Evolutionary conservation across 1,140 invertebrate species (phyloP).

Genomic region (Ceratosolen fusciceps): DNA sequence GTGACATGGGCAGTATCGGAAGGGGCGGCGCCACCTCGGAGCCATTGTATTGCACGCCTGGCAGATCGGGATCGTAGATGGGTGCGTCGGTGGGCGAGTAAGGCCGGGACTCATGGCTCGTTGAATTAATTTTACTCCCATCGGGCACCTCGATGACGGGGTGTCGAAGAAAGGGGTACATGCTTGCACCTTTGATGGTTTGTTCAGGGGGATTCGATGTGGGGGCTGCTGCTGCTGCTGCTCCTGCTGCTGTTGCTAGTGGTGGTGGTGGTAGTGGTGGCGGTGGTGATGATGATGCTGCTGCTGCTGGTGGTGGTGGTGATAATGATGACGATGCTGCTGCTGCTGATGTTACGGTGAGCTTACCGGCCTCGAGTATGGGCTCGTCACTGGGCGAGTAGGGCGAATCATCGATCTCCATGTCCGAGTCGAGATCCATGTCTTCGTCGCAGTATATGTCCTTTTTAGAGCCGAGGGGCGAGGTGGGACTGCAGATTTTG

Average conservation of each 20-base stretch:
- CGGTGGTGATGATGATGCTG: neutral
- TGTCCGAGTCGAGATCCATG: constrained; percentile 68
- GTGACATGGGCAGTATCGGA: constrained; percentile 6
- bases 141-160: neutral
- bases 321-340: no score
- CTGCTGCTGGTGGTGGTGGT: no score
- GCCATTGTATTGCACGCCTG: neutral
- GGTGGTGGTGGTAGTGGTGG: neutral
- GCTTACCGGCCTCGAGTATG: constrained; percentile 45
- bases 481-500: constrained; percentile 30
- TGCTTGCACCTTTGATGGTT: no score
- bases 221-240: no score
- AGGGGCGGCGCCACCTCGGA: neutral
- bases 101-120: constrained; percentile 51
- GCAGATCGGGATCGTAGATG: constrained; percentile 52
- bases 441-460: constrained; percentile 57
- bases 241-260: no score
- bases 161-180: no score
- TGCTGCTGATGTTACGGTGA: no score
- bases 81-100: constrained; percentile 58
- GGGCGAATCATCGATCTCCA: constrained; percentile 58
- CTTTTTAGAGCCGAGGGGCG: constrained; percentile 16
- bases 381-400: constrained; percentile 61
- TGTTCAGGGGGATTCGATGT: no score
- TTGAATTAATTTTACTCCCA: constrained; percentile 7